phyloP scores from a whole-genome alignment of 64 coral and sea anemone species.

The Porites australiensis region DNA sequence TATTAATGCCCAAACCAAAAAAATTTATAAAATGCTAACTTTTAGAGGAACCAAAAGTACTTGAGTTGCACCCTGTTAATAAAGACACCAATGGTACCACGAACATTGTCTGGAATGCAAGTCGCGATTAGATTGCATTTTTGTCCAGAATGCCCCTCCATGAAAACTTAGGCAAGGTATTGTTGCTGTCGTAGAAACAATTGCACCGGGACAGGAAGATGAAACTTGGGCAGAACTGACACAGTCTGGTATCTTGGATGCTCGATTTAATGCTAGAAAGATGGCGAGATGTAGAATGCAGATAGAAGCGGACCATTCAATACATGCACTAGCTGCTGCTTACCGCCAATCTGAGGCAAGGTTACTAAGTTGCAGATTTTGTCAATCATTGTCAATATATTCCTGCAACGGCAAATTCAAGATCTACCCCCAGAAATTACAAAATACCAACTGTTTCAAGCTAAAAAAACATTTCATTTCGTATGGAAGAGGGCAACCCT shows the following conservation, averaged over 20 bases:
- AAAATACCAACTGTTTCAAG: slow-evolving; percentile 27
- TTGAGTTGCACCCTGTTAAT: too few relatives aligned
- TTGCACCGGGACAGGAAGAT: slow-evolving; percentile 37
- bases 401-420: background rate
- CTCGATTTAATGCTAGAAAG: slow-evolving; percentile 28
- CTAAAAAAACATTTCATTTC: slow-evolving; percentile 30
- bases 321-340: slow-evolving; percentile 25
- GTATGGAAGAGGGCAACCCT: slow-evolving; percentile 24
- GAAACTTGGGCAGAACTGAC: slow-evolving; percentile 1
- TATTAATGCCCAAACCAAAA: too few relatives aligned
- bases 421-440: background rate
- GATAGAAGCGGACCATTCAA: background rate
- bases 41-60: too few relatives aligned
- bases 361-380: slow-evolving; percentile 28
- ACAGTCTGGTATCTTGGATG: background rate
- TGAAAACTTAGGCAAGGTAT: slow-evolving; percentile 37
- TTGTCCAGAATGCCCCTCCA: too few relatives aligned
- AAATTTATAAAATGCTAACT: too few relatives aligned
- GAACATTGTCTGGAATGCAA: too few relatives aligned
- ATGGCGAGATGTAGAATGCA: background rate
- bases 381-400: slow-evolving; percentile 28
- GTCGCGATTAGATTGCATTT: too few relatives aligned
- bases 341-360: background rate
- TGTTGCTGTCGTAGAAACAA: slow-evolving; percentile 48
- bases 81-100: too few relatives aligned